Conservation (phyloP, 2,113 vertebrate genomes). For the Tragelaphus strepsiceros region DNA sequence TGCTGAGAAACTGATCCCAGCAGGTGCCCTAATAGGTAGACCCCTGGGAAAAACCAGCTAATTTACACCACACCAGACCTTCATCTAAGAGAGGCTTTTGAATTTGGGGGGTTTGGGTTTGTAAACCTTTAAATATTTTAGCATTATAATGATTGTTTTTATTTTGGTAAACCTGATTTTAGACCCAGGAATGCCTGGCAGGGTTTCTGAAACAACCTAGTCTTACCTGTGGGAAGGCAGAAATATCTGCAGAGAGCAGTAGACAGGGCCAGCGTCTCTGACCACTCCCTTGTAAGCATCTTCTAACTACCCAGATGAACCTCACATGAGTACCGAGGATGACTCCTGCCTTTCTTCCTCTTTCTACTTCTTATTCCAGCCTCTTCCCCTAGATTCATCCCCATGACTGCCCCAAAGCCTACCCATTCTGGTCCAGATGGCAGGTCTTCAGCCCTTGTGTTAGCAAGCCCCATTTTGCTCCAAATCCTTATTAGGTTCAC, state of each 20-base stretch:
- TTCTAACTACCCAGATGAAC: background rate
- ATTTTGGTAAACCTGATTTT: conserved; percentile 29
- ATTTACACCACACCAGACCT: background rate
- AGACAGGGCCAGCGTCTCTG: background rate
- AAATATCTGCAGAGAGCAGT: background rate
- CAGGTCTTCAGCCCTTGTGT: background rate
- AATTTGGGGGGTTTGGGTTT: background rate
- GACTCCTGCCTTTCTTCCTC: background rate
- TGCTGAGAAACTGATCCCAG: background rate
- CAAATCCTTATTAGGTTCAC: background rate
- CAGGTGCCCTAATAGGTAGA: background rate
- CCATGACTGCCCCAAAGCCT: background rate
- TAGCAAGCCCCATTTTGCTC: background rate
- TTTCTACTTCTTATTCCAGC: background rate
- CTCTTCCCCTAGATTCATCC: background rate
- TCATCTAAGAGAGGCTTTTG: conserved; percentile 12
- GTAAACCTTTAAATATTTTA: conserved; percentile 26
- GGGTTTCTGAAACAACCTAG: background rate
- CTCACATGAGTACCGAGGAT: background rate
- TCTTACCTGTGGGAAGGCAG: background rate
- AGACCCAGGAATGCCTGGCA: background rate
- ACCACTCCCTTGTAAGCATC: background rate
- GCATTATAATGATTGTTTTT: background rate
- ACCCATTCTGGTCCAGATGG: background rate
- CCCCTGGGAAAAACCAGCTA: background rate